phyloP scores from a whole-genome alignment of 2,797 vertebrate species.

The Channallabes apus region DNA sequence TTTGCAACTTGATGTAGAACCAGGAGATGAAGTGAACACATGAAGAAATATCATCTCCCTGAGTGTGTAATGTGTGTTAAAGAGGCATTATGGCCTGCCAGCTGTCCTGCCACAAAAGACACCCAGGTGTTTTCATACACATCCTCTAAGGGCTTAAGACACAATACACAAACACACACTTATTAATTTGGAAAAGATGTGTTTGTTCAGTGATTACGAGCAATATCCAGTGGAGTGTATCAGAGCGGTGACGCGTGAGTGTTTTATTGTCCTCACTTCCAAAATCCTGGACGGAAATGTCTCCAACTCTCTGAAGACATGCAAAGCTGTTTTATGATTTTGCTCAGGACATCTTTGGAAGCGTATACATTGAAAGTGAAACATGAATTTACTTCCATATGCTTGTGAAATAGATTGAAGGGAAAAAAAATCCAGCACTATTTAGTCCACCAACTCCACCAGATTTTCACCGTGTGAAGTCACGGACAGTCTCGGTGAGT shows the following conservation, averaged over 20 bases:
- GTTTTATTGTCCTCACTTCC: not conserved
- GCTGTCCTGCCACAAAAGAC: not conserved
- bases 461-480: not conserved
- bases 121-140: constrained; percentile 1
- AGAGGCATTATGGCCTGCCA: not conserved
- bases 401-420: not conserved
- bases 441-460: not conserved
- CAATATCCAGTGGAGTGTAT: constrained; percentile 19
- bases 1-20: not conserved
- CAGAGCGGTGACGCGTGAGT: not conserved
- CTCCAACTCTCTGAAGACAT: not conserved
- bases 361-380: not conserved
- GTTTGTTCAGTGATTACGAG: constrained; percentile 25
- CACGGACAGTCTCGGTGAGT: not conserved
- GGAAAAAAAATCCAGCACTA: not conserved
- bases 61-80: constrained; percentile 1
- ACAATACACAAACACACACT: not conserved
- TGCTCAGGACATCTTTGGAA: not conserved
- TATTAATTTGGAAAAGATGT: constrained; percentile 12
- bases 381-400: not conserved
- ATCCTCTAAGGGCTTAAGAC: not conserved
- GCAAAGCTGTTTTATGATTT: not conserved
- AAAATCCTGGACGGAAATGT: not conserved
- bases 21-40: not conserved
- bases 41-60: not conserved